Conservation (phyloP, 2,888 invertebrate genomes). For the Halictus quadricinctus region DNA sequence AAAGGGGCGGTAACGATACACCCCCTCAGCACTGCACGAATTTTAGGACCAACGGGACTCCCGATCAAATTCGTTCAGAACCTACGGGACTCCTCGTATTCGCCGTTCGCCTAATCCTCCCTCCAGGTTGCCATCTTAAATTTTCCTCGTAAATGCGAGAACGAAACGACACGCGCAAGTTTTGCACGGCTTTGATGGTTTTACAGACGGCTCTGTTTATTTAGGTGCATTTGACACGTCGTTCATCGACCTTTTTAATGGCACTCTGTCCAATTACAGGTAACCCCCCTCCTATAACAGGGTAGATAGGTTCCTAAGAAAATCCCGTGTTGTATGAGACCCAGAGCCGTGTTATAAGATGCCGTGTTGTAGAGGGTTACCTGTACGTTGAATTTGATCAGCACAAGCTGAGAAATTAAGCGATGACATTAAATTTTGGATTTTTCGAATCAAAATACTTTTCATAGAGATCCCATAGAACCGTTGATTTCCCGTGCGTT, state of each 20-base stretch:
- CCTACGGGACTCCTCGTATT: background rate
- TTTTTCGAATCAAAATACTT: no score
- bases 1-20: conserved; percentile 43
- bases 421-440: no score
- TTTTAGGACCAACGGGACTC: background rate
- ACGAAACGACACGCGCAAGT: background rate
- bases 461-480: background rate
- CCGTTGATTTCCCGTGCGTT: background rate
- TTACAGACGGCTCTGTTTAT: background rate
- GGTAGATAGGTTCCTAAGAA: no score
- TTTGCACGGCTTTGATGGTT: background rate
- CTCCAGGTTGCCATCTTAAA: background rate
- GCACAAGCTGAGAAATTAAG: no score
- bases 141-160: background rate
- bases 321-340: no score
- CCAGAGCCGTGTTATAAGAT: no score
- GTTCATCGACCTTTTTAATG: no score
- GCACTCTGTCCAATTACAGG: no score
- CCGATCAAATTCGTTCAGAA: background rate
- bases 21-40: background rate
- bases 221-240: background rate
- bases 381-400: no score
- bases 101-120: background rate
- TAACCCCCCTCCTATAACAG: no score
- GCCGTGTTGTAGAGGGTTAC: no score